Evolutionary conservation across 2,888 invertebrate genomes (phyloP), one percentile per base, ranked within the genome.

Genomic region (Teleogryllus oceanicus): DNA sequence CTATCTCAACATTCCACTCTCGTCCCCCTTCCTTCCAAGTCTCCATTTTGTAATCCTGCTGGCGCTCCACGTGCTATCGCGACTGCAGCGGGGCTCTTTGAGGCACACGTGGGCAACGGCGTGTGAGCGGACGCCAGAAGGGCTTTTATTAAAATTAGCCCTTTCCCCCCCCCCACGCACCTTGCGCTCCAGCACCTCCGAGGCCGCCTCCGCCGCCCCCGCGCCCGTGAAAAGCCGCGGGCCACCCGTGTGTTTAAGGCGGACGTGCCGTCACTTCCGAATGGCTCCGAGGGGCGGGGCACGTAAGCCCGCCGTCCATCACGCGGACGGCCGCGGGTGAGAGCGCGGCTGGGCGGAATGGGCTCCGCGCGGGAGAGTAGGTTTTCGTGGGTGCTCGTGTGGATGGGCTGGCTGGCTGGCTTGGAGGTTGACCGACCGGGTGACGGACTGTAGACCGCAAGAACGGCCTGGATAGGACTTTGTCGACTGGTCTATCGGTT

Each of bases 111-210:
- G 37, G 37, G 37, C 37, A 37, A 37, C 37, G 5, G 37, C 37
- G 37, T 37, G 37, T 37, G 37, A 18, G 62, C 62, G n/a, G 62
- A 62, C n/a, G 62, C 62, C 62, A 62, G 62, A 62, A 62, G n/a
- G 62, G 62, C 62, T 62, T 62, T 62, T 62, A 62, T 62, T 62
- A 62, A 62, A 62, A 62, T 62, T 62, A 62, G 62, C 62, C 62
- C 62, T 62, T 62, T 62, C 16, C 16, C 62, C 62, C 16, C 1
- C 62, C 62, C 16, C 13, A 1, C 62, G 16, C 11, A 0, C 16
- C 62, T 13, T 62, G 62, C 62, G 16, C 13, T 62, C 62, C 16
- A n/a, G 62, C 62, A 62, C 16, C 16, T 62, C n/a, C n/a, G n/a
- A 0, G 62, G 12, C 5, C 62, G 16, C 10, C 62, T 16, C 62